Base-by-base conservation (phyloP, 2,888 invertebrate genomes). In the Lamproptera curius region DNA sequence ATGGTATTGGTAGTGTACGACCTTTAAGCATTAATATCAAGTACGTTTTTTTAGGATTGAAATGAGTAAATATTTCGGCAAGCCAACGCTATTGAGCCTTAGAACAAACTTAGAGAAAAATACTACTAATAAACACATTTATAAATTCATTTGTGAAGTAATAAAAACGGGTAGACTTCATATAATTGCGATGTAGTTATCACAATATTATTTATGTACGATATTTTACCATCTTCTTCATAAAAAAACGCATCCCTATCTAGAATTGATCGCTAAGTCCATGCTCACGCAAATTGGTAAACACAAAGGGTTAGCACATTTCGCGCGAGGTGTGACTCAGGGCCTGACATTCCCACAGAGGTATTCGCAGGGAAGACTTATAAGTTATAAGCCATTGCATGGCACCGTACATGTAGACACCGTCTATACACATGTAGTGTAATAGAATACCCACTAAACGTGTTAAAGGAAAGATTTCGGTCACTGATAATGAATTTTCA, bases 331-430 rank as follows among this genome's bases (percentile, higher is more conserved):
- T 64, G 69, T 81, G 80, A 81, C 62, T 81, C 82, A 80, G 59
- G 55, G 70, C 69, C 71, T 76, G 74, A 71, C 74, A 76, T 80
- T 76, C 78, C 75, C 79, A 76, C 76, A 76, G 77, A 82, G 75
- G 73, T 70, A 77, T 77, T 76, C 67, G 65, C 77, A 70, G 75
- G 76, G 77, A 79, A 75, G 65, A 72, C 73, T 73, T 74, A 76
- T 74, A n/a, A n/a, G n/a, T n/a, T n/a, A n/a, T 76, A 77, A 73
- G 69, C 63, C 65, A 72, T 76, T 75, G 78, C 69, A 78, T 77
- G 76, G 76, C 75, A 69, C 70, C 73, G 76, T 78, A 44, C 43
- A 34, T 43, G 38, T 39, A 39, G 34, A 35, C 35, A 40, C 16
- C 35, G 16, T 38, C 39, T 8, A 43, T 17, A 23, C n/a, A n/a